Evolutionary conservation across 2,113 vertebrate species (phyloP).

Genomic region (Leucosticte australis): DNA sequence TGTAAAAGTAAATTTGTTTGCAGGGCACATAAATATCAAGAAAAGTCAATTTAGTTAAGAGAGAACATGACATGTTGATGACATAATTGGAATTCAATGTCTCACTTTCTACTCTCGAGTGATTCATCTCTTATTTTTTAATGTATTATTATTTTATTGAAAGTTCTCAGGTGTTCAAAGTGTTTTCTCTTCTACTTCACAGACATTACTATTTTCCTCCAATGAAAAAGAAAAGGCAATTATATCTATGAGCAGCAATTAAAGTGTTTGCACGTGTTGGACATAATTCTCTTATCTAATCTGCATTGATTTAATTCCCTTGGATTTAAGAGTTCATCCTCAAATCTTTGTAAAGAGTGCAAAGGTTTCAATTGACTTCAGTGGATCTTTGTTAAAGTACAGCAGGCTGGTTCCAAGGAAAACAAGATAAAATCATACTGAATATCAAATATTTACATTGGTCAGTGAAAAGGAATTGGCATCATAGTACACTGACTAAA

Average conservation of each 20-base stretch:
- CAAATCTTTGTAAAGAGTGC: neutral
- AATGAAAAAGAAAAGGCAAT: neutral
- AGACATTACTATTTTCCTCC: neutral
- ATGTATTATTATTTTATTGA: neutral
- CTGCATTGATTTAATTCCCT: neutral
- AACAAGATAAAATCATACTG: neutral
- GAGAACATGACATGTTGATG: neutral
- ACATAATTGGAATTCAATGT: neutral
- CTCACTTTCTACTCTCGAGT: neutral
- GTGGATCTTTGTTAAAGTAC: neutral
- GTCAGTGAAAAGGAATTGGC: neutral
- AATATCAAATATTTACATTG: conserved; percentile 10
- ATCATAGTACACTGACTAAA: neutral
- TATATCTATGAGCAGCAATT: neutral
- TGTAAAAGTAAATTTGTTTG: neutral
- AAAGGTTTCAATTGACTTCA: neutral
- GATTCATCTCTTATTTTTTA: neutral
- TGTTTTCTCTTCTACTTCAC: neutral
- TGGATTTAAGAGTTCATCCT: neutral
- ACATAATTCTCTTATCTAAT: neutral
- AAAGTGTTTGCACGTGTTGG: neutral
- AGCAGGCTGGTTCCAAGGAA: neutral
- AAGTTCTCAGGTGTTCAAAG: neutral
- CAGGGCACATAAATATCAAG: neutral
- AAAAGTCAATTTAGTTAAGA: neutral